phyloP scores from a whole-genome alignment of 2,797 vertebrate genomes.

The Tapera naevia region DNA sequence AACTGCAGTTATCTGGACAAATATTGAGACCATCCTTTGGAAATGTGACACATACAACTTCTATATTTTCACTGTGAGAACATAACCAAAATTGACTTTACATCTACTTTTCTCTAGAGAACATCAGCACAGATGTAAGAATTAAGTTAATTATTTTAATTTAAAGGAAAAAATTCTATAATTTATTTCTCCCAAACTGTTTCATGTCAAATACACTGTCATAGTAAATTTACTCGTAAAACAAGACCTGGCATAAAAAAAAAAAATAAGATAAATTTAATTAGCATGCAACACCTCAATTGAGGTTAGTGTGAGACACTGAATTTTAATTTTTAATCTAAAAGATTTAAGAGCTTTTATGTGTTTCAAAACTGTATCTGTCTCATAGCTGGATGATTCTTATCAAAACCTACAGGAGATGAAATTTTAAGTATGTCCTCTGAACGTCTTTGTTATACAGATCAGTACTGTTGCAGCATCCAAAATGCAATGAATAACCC shows the following conservation, averaged over 20 bases:
- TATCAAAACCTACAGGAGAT: background rate
- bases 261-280: background rate
- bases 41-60: background rate
- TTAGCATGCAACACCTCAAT: accelerated
- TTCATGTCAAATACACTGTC: background rate
- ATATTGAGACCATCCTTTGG: background rate
- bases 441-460: background rate
- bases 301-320: background rate
- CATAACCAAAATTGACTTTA: background rate
- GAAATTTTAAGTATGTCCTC: background rate
- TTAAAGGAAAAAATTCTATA: background rate
- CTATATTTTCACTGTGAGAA: background rate
- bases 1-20: background rate
- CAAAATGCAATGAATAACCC: background rate
- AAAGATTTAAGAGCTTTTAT: background rate
- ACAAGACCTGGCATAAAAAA: background rate
- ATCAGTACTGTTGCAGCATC: background rate
- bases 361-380: background rate
- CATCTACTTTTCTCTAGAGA: background rate
- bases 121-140: background rate
- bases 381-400: background rate
- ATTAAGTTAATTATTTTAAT: background rate
- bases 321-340: background rate
- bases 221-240: background rate
- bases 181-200: background rate